A percentile compares a stretch with the other conserved stretches of the same genome.
Evolutionary conservation across 2,797 vertebrate genomes (phyloP).

Genomic region (Pseudochirops cupreus): DNA sequence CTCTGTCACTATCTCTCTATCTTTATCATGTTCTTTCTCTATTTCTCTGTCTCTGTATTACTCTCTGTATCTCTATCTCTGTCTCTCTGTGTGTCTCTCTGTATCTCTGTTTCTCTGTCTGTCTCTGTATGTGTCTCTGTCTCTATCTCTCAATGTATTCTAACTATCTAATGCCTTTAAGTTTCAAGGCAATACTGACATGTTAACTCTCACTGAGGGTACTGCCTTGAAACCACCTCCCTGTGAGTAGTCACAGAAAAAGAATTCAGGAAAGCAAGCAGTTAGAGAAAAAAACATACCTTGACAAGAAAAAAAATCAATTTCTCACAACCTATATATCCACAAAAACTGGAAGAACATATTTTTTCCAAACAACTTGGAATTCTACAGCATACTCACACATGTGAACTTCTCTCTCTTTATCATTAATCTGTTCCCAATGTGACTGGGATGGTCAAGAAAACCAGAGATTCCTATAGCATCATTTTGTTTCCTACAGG

Average conservation of each 20-base stretch:
- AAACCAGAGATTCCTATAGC: not conserved
- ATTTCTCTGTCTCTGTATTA: not conserved
- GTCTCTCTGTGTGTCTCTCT: not conserved
- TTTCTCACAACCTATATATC: not conserved
- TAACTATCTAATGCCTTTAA: not conserved
- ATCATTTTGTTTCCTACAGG: not conserved
- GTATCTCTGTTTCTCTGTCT: not conserved
- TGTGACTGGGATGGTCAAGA: not conserved
- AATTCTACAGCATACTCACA: not conserved
- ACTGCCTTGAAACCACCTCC: not conserved
- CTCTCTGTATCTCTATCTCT: too few relatives aligned
- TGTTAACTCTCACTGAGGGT: not conserved
- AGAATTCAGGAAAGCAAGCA: not conserved
- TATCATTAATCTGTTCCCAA: not conserved
- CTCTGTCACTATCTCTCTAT: too few relatives aligned
- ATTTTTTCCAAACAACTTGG: not conserved
- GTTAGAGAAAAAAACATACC: not conserved
- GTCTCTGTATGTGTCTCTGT: not conserved
- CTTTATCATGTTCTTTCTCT: not conserved
- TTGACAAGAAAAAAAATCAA: not conserved
- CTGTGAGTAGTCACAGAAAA: not conserved
- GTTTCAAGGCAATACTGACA: not conserved
- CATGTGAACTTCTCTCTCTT: not conserved
- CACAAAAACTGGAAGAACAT: not conserved
- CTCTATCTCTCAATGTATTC: not conserved